Conservation (phyloP, 1,140 invertebrate genomes). For the Oryctes rhinoceros region DNA sequence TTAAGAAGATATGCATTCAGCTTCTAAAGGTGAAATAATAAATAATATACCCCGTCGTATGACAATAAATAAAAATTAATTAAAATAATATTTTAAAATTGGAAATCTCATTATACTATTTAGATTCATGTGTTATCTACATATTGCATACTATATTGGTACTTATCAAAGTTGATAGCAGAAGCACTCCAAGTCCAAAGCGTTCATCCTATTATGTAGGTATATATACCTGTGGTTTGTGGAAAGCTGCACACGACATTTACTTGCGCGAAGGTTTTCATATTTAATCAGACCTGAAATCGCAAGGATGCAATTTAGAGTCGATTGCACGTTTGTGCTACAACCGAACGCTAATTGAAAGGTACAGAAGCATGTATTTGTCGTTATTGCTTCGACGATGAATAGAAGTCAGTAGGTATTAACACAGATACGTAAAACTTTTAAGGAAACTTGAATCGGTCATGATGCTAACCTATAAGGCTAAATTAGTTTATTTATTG, state of each 20-base stretch:
- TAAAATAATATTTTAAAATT: too few relatives aligned
- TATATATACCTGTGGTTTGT: too few relatives aligned
- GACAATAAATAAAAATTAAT: too few relatives aligned
- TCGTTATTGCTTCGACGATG: not conserved
- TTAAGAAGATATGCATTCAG: too few relatives aligned
- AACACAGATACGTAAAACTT: conserved; percentile 14
- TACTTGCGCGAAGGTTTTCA: not conserved
- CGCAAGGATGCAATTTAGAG: not conserved
- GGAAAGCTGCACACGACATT: not conserved
- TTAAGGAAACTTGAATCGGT: conserved; percentile 34
- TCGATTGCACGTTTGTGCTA: not conserved
- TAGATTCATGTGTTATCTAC: too few relatives aligned
- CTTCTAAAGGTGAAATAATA: too few relatives aligned
- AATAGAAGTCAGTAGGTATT: conserved; percentile 28
- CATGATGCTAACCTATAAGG: conserved; percentile 29
- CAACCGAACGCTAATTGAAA: conserved; percentile 25
- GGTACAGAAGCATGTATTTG: not conserved
- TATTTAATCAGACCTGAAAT: not conserved
- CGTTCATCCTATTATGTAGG: too few relatives aligned
- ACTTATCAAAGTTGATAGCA: too few relatives aligned
- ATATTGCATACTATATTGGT: too few relatives aligned
- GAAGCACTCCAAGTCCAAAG: too few relatives aligned
- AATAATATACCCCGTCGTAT: too few relatives aligned
- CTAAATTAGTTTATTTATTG: conserved; percentile 28
- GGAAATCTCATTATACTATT: too few relatives aligned